phyloP scores from a whole-genome alignment of 2,113 vertebrate species.

The Trogon melanurus region DNA sequence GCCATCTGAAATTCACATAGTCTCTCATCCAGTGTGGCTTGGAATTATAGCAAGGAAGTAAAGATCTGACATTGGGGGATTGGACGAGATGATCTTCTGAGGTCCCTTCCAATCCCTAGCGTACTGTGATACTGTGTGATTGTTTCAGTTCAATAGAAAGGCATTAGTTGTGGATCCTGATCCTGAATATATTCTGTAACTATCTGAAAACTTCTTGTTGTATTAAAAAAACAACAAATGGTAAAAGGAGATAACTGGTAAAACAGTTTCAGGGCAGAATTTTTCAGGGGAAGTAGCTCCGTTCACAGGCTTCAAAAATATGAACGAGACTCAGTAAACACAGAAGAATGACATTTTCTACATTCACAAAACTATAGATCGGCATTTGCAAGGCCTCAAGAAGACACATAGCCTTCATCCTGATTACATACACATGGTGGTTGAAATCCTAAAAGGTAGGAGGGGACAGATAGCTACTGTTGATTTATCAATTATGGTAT shows the following conservation, averaged over 20 bases:
- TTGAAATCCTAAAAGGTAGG: constrained; percentile 8
- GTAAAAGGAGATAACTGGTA: constrained; percentile 20
- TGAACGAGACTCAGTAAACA: constrained; percentile 49
- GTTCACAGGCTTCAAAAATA: constrained; percentile 61
- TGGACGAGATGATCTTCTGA: no score
- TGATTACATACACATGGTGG: constrained; percentile 47
- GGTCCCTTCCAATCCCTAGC: no score
- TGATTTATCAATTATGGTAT: background rate
- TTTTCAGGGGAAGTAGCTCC: constrained; percentile 39
- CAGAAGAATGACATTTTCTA: constrained; percentile 64
- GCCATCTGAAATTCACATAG: background rate
- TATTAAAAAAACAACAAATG: background rate
- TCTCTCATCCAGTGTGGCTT: background rate
- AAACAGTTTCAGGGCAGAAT: constrained; percentile 16
- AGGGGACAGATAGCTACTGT: constrained; percentile 32
- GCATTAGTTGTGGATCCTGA: background rate
- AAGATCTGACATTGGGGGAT: background rate
- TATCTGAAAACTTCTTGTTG: background rate
- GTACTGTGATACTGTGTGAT: no score
- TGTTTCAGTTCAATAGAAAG: background rate
- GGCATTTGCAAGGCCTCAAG: constrained; percentile 38
- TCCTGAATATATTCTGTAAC: background rate
- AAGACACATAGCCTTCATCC: constrained; percentile 16
- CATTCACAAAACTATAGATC: constrained; percentile 35
- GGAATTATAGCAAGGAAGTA: background rate